Evolutionary conservation across 2,888 invertebrate genomes (phyloP), one percentile per base, ranked within the genome.

Genomic region (Amiota minor): DNA sequence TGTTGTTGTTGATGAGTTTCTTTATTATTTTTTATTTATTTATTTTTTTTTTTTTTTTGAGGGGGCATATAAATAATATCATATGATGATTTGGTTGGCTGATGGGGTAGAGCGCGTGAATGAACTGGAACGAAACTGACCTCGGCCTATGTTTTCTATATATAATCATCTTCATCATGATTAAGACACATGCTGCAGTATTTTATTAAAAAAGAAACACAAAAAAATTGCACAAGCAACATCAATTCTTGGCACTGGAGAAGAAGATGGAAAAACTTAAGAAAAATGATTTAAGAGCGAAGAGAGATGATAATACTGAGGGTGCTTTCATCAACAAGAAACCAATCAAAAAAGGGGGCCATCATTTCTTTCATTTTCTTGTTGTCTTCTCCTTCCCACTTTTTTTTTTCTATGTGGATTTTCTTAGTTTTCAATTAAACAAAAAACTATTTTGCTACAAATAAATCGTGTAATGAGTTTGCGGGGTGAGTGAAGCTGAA

Each of bases 341-440:
- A 35, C 35, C 35, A 35, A 35, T 35, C 35, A 35, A 35, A 35
- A 35, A 35, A 35, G 35, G 35, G 35, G 35, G 35, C 6, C 35
- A 35, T 14, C 2, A 16, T 23, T 56, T 55, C 14, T 46, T 59
- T 70, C 35, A 9, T 56, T 59, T 35, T 69, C 23, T 14, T 55
- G 14, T 55, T 53, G 23, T 55, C 35, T 85, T 8, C 35, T 35
- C 35, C 35, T 35, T 35, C 35, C 35, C 35, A n/a, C n/a, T 6
- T 6, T 82, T 80, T 85, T 81, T 80, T 85, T 85, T 81, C 82
- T 81, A 80, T 79, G 81, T 85, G 83, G 74, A 81, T 81, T 80
- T 80, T 79, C 81, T 82, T 85, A 71, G 75, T 83, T 82, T 77
- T 74, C 72, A 73, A 70, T 35, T 35, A 35, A 35, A 35, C 35